Evolutionary conservation across 2,888 invertebrate genomes (phyloP).

Genomic region (Andrena trimmerana): DNA sequence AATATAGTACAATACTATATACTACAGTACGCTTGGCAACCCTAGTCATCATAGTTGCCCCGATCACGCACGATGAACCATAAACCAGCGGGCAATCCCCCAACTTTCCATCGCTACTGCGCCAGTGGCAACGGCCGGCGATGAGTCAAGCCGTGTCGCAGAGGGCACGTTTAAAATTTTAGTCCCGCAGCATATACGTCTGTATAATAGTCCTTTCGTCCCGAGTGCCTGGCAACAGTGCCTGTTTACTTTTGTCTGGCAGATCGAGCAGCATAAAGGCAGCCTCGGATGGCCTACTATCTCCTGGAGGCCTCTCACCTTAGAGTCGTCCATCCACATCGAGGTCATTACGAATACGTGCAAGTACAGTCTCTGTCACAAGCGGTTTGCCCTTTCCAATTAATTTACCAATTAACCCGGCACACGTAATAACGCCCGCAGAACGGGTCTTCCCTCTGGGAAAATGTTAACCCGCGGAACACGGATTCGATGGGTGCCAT

Average conservation of each 20-base stretch:
- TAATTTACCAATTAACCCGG: conserved; percentile 43
- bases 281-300: conserved; percentile 83
- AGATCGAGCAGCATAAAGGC: conserved; percentile 70
- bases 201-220: conserved; percentile 53
- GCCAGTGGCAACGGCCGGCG: background rate
- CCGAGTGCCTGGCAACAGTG: conserved; percentile 65
- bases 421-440: conserved; percentile 3
- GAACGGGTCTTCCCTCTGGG: background rate
- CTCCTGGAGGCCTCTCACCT: conserved; percentile 83
- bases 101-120: background rate
- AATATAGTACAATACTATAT: no score
- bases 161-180: conserved; percentile 31
- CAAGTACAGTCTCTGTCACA: conserved; percentile 66
- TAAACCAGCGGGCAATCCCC: background rate
- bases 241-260: conserved; percentile 76
- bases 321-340: conserved; percentile 82
- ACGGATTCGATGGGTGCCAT: background rate
- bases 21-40: no score
- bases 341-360: conserved; percentile 82
- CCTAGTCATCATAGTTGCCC: background rate
- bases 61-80: background rate
- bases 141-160: conserved; percentile 21
- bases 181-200: conserved; percentile 10
- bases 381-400: conserved; percentile 50
- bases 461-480: conserved; percentile 7